A percentile compares a stretch with the other conserved stretches of the same genome.
phyloP scores from a whole-genome alignment of 2,113 vertebrate genomes.

The Microcebus jonahi region DNA sequence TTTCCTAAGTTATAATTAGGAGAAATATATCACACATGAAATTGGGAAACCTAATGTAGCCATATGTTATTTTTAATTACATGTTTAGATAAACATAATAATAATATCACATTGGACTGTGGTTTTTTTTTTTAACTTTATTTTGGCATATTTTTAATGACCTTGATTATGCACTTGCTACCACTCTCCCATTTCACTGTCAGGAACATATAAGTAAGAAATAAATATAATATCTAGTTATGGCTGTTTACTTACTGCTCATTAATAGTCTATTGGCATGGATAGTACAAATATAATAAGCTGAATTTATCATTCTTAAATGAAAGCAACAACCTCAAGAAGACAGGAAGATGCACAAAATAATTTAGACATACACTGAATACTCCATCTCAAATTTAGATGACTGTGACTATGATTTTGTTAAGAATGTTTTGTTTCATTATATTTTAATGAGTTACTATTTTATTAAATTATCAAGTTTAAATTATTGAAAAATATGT shows the following conservation, averaged over 20 bases:
- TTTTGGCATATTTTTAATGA: background rate
- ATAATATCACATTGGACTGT: background rate
- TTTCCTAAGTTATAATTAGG: background rate
- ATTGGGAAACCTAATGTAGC: background rate
- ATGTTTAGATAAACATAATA: background rate
- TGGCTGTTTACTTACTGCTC: background rate
- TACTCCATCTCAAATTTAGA: background rate
- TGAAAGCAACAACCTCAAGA: background rate
- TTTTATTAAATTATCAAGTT: background rate
- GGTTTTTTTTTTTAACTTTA: background rate
- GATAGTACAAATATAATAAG: background rate
- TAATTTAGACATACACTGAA: background rate
- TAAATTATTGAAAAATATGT: background rate
- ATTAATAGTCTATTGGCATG: background rate
- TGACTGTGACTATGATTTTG: background rate
- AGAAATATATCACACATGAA: background rate
- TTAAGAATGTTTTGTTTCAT: background rate
- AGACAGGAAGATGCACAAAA: background rate
- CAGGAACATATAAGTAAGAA: background rate
- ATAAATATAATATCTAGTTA: background rate
- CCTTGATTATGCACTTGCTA: background rate
- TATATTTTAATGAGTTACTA: slow-evolving; percentile 39
- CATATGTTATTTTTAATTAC: slow-evolving; percentile 13
- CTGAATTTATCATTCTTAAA: slow-evolving; percentile 10
- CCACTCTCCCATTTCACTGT: background rate